Percentiles rank a stretch among this genome's conserved stretches.
phyloP scores from a whole-genome alignment of 2,113 vertebrate genomes.

The Saguinus midas region DNA sequence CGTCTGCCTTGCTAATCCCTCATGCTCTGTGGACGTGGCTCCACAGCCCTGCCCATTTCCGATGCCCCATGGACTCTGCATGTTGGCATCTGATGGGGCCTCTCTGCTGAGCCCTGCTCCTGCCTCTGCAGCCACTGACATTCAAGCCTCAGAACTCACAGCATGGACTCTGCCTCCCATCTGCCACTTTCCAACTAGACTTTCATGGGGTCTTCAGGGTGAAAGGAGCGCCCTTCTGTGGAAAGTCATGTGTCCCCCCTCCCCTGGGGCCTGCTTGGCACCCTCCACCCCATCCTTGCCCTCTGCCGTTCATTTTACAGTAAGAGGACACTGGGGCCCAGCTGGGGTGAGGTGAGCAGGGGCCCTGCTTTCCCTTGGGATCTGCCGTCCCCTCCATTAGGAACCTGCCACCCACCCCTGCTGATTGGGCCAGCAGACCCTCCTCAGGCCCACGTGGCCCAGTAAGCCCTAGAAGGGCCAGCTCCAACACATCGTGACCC shows the following conservation, averaged over 20 bases:
- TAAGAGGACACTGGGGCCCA: background rate
- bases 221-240: too few relatives aligned
- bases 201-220: background rate
- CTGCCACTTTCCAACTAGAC: background rate
- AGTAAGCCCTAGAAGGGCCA: rapidly evolving
- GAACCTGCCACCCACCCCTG: background rate
- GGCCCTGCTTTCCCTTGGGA: background rate
- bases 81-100: rapidly evolving
- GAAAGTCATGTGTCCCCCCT: background rate
- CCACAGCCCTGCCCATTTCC: background rate
- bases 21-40: rapidly evolving
- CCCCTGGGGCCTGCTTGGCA: background rate
- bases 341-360: background rate
- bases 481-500: rapidly evolving
- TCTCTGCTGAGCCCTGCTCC: rapidly evolving
- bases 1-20: too few relatives aligned
- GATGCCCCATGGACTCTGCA: rapidly evolving
- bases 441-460: background rate
- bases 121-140: rapidly evolving
- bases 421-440: background rate
- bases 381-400: background rate
- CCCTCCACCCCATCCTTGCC: rapidly evolving
- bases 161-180: rapidly evolving
- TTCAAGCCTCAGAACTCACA: rapidly evolving
- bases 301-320: background rate